phyloP scores from a whole-genome alignment of 1,140 invertebrate genomes.

The Nixonia krombeini region DNA sequence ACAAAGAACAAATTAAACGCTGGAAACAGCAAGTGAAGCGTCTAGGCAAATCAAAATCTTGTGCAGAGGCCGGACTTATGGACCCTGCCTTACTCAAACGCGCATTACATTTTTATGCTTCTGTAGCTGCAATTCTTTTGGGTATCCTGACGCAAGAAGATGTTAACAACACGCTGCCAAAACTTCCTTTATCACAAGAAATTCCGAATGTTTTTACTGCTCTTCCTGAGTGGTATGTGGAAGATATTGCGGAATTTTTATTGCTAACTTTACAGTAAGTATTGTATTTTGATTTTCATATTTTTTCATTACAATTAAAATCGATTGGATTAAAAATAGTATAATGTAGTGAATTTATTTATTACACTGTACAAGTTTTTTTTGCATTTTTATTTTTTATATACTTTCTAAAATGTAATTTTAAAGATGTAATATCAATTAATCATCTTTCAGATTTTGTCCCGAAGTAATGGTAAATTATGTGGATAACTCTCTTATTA shows the following conservation, averaged over 20 bases:
- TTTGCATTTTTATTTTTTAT: no score
- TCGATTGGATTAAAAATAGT: no score
- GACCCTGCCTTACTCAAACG: constrained; percentile 85
- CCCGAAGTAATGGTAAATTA: constrained; percentile 82
- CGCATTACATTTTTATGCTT: constrained; percentile 88
- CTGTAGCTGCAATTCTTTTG: constrained; percentile 84
- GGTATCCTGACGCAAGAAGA: constrained; percentile 74
- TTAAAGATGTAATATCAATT: no score
- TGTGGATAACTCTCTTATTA: constrained; percentile 87
- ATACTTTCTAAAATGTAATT: no score
- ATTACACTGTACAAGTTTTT: no score
- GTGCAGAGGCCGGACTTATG: constrained; percentile 88
- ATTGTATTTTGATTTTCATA: constrained; percentile 1
- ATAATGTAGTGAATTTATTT: no score
- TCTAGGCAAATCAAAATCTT: constrained; percentile 84
- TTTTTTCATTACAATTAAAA: no score
- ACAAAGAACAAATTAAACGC: constrained; percentile 86
- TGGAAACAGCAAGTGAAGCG: constrained; percentile 88
- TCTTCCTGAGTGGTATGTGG: constrained; percentile 96
- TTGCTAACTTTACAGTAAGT: constrained; percentile 94
- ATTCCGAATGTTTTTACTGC: constrained; percentile 85
- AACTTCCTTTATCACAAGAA: constrained; percentile 74
- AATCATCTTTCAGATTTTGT: constrained; percentile 80
- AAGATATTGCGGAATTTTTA: constrained; percentile 96
- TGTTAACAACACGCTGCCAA: constrained; percentile 63